phyloP scores from a whole-genome alignment of 2,113 vertebrate species.

The Serranochromis macrocephalus region DNA sequence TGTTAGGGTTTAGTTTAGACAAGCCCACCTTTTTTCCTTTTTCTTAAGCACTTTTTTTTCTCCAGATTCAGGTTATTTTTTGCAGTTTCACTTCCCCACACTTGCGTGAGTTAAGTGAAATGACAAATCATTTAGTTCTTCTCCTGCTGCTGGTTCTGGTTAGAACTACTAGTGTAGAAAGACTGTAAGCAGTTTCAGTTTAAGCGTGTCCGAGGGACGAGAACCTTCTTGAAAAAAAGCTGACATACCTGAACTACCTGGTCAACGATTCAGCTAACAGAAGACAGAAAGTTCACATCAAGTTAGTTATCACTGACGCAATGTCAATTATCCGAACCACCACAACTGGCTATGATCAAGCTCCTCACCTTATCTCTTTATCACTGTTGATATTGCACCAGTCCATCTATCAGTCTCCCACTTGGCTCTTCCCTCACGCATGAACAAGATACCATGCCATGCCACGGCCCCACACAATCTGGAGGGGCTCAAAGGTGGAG shows the following conservation, averaged over 20 bases:
- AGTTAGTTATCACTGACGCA: not conserved
- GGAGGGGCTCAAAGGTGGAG: not conserved
- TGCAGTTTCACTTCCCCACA: fast-evolving
- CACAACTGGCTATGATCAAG: not conserved
- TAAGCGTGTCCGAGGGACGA: too few relatives aligned
- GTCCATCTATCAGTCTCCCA: not conserved
- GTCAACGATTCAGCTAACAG: not conserved
- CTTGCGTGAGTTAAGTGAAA: not conserved
- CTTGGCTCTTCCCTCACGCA: not conserved
- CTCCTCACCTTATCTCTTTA: fast-evolving
- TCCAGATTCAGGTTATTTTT: fast-evolving
- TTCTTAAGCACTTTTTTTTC: fast-evolving
- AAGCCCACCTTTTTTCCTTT: fast-evolving
- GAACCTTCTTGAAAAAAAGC: not conserved
- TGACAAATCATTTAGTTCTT: not conserved
- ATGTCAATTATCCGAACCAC: not conserved
- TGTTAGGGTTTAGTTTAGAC: not conserved
- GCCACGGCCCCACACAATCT: not conserved
- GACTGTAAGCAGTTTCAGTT: fast-evolving
- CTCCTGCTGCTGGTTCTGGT: not conserved
- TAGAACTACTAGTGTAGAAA: not conserved
- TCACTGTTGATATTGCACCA: not conserved
- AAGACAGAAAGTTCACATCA: fast-evolving
- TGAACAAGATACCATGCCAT: not conserved
- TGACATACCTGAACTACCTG: not conserved